Evolutionary conservation across 2,888 invertebrate genomes (phyloP), one percentile per base, ranked within the genome.

Genomic region (Odontomyia ornata): DNA sequence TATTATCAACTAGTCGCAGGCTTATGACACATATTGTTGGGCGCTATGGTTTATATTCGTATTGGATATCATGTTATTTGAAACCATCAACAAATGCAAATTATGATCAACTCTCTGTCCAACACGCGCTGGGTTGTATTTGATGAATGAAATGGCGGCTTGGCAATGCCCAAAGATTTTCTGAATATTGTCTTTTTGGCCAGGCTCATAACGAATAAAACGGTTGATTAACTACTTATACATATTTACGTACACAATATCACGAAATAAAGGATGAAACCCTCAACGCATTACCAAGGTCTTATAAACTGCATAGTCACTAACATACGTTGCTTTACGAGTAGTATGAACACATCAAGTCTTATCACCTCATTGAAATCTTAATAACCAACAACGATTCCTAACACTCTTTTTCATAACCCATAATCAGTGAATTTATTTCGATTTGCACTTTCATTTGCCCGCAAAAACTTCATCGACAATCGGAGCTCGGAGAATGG

Each of bases 341-440:
- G 9, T 36, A 36, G 36, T 36, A 36, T 36, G 3, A 5, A 9
- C 36, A 36, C 36, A 36, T 36, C 36, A 36, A 36, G 9, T 36
- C 73, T 73, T 73, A 73, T 73, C 73, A 36, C 7, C 15, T 23
- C 57, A 7, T 9, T 11, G 13, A 28, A 36, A 57, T 73, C 73
- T 73, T 60, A 13, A 57, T 52, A 57, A 60, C 73, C 43, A 30
- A 36, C 60, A 73, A 73, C 73, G 57, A 36, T 23, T 11, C 36
- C 25, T 36, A 36, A 73, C 43, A 30, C 27, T 36, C 30, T 43
- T 36, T 43, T 57, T 60, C 60, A 43, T 43, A 73, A 60, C 73
- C 73, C 60, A 73, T 57, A 73, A 73, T 73, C 57, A 73, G 57
- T 47, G 69, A 57, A 73, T 73, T 73, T 73, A 73, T 57, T 21